Conservation (phyloP, 2,113 vertebrate genomes). For the Malurus elegans region DNA sequence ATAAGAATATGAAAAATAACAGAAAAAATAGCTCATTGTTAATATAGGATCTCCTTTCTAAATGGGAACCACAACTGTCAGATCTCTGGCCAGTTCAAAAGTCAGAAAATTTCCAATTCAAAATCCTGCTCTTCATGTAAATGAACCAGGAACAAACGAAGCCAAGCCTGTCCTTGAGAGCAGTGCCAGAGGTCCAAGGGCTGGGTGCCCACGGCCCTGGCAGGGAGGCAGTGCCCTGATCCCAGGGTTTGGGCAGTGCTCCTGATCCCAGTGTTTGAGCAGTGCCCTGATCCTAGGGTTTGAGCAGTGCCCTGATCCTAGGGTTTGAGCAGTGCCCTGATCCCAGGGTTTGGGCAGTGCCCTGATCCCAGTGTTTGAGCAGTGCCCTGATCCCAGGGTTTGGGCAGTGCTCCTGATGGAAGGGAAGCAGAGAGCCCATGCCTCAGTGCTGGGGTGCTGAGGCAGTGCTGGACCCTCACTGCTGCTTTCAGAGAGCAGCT, state of each 20-base stretch:
- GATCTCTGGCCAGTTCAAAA: neutral
- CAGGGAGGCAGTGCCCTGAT: fast-evolving
- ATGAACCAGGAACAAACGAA: neutral
- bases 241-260: neutral
- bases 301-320: too few relatives aligned
- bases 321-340: too few relatives aligned
- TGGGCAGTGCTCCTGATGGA: fast-evolving
- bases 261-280: too few relatives aligned
- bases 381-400: neutral
- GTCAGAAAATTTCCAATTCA: neutral
- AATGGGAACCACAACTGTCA: neutral
- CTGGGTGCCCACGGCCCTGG: neutral
- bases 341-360: neutral
- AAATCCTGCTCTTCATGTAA: neutral
- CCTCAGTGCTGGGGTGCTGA: neutral
- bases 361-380: neutral
- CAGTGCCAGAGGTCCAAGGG: neutral
- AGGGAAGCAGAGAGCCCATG: fast-evolving
- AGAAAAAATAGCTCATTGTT: neutral
- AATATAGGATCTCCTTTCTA: neutral
- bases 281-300: too few relatives aligned
- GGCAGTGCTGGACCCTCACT: neutral
- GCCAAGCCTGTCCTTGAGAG: neutral
- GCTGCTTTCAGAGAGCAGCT: neutral
- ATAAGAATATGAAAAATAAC: neutral